Evolutionary conservation across 2,888 invertebrate genomes (phyloP).

Genomic region (Synergus laeviventris): DNA sequence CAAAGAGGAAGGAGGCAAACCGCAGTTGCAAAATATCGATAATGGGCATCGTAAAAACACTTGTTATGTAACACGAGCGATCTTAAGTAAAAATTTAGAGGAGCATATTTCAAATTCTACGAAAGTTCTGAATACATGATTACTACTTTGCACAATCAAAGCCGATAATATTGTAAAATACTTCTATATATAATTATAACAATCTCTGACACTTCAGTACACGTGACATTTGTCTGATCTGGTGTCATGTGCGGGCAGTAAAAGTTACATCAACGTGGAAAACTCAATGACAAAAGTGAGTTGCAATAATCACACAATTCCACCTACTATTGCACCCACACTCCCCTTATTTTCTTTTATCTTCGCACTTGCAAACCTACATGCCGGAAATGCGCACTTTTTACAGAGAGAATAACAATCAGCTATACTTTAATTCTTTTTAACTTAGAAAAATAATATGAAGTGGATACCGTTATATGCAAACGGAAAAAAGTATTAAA

Average conservation of each 20-base stretch:
- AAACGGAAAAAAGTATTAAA: not conserved
- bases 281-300: slow-evolving; percentile 25
- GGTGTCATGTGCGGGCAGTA: slow-evolving; percentile 44
- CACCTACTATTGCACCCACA: slow-evolving; percentile 36
- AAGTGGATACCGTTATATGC: slow-evolving; percentile 4
- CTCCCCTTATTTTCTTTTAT: slow-evolving; percentile 17
- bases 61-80: not conserved
- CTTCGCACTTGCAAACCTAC: not conserved
- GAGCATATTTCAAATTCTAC: not conserved
- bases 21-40: not conserved
- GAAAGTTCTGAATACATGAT: not conserved
- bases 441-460: slow-evolving; percentile 1
- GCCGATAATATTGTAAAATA: not conserved
- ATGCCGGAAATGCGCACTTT: slow-evolving; percentile 22
- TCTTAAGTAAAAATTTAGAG: not conserved
- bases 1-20: not conserved
- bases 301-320: slow-evolving; percentile 5
- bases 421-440: not conserved
- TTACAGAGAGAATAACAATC: not conserved
- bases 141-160: not conserved
- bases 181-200: too few species aligned
- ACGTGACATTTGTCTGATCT: slow-evolving; percentile 11
- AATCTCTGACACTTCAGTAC: not conserved
- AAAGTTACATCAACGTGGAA: slow-evolving; percentile 44
- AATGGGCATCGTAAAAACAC: not conserved